These are phyloP conservation scores for Abrostola tripartita DNA, from an alignment of 2,888 invertebrate genomes.

Conservation along the genomic window DNA sequence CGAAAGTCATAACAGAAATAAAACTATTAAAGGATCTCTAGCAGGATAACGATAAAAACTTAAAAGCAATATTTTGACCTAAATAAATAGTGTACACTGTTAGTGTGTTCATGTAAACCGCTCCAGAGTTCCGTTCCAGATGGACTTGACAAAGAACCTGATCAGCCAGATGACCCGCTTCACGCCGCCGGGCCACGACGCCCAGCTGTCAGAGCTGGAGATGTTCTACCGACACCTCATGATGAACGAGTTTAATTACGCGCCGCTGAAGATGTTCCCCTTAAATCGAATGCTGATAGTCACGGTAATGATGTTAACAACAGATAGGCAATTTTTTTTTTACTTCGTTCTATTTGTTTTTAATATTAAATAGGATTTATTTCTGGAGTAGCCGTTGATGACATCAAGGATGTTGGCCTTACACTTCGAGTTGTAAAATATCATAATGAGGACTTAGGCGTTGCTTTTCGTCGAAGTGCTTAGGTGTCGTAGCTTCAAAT, in stretches of 20 bases:
- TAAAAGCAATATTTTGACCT: too few relatives aligned
- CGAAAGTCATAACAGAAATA: too few relatives aligned
- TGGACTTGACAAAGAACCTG: slow-evolving; percentile 33
- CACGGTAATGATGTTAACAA: slow-evolving; percentile 26
- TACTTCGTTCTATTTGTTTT: background rate
- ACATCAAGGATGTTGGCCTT: too few relatives aligned
- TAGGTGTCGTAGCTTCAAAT: too few relatives aligned
- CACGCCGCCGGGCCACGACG: slow-evolving; percentile 9
- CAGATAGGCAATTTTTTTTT: background rate
- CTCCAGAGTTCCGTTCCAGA: slow-evolving; percentile 18
- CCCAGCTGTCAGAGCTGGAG: slow-evolving; percentile 34
- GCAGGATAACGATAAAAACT: too few relatives aligned
- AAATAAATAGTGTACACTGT: too few relatives aligned
- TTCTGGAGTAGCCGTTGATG: too few relatives aligned
- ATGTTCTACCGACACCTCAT: slow-evolving; percentile 44
- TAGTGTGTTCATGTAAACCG: background rate
- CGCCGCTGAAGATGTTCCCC: slow-evolving; percentile 49
- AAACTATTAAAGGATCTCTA: too few relatives aligned
- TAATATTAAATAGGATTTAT: background rate
- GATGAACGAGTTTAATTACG: slow-evolving; percentile 38
- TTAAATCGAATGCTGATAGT: slow-evolving; percentile 41
- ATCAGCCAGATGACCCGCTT: slow-evolving; percentile 41
- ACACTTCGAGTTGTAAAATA: too few relatives aligned
- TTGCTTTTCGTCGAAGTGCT: too few relatives aligned
- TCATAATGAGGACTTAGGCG: too few relatives aligned